Evolutionary conservation across 2,797 vertebrate species (phyloP).

Genomic region (Trematomus bernacchii): DNA sequence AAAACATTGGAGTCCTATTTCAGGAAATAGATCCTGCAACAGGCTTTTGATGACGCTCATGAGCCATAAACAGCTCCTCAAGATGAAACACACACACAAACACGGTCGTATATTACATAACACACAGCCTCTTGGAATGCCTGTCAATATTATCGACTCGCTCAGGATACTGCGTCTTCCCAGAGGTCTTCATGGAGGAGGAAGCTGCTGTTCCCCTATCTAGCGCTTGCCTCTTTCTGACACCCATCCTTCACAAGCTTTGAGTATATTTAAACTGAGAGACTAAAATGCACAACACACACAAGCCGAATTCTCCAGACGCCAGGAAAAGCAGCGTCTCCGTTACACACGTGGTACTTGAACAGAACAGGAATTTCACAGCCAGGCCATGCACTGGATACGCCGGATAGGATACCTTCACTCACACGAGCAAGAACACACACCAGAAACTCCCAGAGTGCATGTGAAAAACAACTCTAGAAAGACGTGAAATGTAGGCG

Average conservation of each 20-base stretch:
- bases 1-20: conserved; percentile 32
- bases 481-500: conserved; percentile 39
- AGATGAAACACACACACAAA: conserved; percentile 51
- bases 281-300: neutral
- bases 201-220: conserved; percentile 30
- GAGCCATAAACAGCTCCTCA: conserved; percentile 52
- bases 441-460: conserved; percentile 7
- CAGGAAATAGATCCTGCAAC: conserved; percentile 21
- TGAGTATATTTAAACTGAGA: neutral
- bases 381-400: conserved; percentile 9
- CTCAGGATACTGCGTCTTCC: conserved; percentile 60
- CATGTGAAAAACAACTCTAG: conserved; percentile 48
- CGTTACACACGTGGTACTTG: neutral
- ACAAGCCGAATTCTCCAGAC: neutral
- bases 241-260: conserved; percentile 8
- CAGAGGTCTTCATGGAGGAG: conserved; percentile 40
- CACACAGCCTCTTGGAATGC: conserved; percentile 56
- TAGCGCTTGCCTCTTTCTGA: conserved; percentile 3
- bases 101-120: conserved; percentile 72
- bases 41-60: conserved; percentile 33
- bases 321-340: neutral
- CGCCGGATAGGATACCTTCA: conserved; percentile 1
- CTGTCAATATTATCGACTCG: conserved; percentile 77
- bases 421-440: conserved; percentile 14
- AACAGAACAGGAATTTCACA: conserved; percentile 16